These are phyloP conservation scores for Rostratula benghalensis DNA, from an alignment of 2,113 vertebrate species.

Conservation along the genomic window DNA sequence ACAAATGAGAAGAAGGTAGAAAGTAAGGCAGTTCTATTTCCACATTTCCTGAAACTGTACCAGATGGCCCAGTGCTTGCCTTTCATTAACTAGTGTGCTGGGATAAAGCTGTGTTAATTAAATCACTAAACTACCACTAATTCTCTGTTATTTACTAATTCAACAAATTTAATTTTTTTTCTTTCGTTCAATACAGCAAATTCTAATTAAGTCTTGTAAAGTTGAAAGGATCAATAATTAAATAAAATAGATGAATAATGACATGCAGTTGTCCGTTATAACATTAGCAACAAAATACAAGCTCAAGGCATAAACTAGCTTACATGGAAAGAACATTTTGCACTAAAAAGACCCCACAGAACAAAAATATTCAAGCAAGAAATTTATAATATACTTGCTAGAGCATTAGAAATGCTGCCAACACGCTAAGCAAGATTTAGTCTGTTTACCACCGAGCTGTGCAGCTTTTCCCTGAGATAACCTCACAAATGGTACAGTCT, in stretches of 20 bases:
- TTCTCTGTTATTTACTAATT: conserved; percentile 68
- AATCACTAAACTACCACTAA: conserved; percentile 70
- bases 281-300: conserved; percentile 4
- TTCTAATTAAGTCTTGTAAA: conserved; percentile 66
- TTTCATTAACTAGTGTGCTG: conserved; percentile 64
- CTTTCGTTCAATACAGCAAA: conserved; percentile 49
- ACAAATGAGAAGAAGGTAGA: conserved; percentile 28
- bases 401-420: not conserved
- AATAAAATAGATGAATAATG: conserved; percentile 47
- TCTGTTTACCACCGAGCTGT: not conserved
- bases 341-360: not conserved
- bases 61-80: conserved; percentile 61
- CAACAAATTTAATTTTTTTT: conserved; percentile 48
- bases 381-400: not conserved
- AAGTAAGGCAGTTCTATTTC: conserved; percentile 19
- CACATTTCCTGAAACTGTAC: conserved; percentile 48
- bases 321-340: not conserved
- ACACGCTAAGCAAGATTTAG: rapidly evolving
- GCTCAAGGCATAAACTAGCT: not conserved
- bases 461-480: not conserved
- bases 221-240: conserved; percentile 65
- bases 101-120: conserved; percentile 71
- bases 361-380: not conserved
- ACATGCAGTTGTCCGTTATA: conserved; percentile 1
- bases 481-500: not conserved